Base-by-base conservation (phyloP, 2,113 vertebrate species). In the Tringa solitaria region DNA sequence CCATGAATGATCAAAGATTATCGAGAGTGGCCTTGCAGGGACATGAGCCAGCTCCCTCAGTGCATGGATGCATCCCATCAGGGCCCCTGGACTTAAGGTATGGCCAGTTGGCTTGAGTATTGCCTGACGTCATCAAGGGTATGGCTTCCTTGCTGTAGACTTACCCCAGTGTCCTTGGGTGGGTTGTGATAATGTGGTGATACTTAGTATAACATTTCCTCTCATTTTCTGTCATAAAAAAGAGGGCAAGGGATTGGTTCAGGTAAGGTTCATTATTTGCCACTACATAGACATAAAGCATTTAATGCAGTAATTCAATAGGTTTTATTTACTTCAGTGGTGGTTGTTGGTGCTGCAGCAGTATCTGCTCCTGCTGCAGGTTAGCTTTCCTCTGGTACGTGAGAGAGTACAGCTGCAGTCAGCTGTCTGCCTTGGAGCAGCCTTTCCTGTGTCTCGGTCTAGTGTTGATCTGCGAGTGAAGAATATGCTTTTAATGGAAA, bases 401-500 rank as follows among this genome's bases (percentile, higher is more conserved):
- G 53, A 70, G 43, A 53, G 51, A 79, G 32, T 75, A 48, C 23
- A 83, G 43, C 73, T 89, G 70, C 69, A 63, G 51, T 89, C 67
- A 77, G 32, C 77, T 70, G 6, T 80, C 54, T 90, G 27, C 35
- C 50, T 95, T 87, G 59, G 53, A 94, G 59, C 45, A 16, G 27
- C 67, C 60, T 89, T 78, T 93, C 63, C 73, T 80, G 37, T 86
- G 21, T 72, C 59, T 81, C 70, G 51, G 2, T 84, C 77, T 63
- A 10, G 7, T 81, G 43, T 57, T 93, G 72, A 57, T 87, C 37
- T 69, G 48, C 46, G 72, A 68, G 12, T 33, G 30, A 57, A 56
- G 33, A 80, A 64, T 87, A 72, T 50, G 41, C 11, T 88, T 93
- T 67, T 92, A 68, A 79, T 89, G 59, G 82, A 93, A 91, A 87